These are phyloP conservation scores for Acholoe squamosa DNA, from an alignment of 2,888 invertebrate genomes.

Conservation along the genomic window DNA sequence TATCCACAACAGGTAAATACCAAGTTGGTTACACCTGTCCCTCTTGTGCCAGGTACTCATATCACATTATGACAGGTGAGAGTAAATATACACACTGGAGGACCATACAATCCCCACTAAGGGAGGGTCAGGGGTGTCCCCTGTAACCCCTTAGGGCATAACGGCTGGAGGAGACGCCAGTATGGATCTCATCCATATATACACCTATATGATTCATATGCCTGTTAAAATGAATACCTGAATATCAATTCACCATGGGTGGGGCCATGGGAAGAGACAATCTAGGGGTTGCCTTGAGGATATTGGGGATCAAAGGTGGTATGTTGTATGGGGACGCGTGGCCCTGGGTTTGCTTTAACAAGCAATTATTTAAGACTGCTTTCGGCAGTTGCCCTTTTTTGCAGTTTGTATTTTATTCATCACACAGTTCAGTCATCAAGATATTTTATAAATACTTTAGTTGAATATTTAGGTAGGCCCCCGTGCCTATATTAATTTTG, in stretches of 20 bases:
- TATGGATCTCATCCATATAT: neutral
- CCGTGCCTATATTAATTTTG: too few species aligned
- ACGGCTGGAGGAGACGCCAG: neutral
- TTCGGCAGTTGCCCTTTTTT: too few species aligned
- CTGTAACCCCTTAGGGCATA: neutral
- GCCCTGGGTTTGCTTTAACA: conserved; percentile 18
- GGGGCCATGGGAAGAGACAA: neutral
- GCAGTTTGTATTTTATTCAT: too few species aligned
- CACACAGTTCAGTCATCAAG: too few species aligned
- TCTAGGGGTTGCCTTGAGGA: neutral
- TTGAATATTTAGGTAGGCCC: too few species aligned
- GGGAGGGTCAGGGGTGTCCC: neutral
- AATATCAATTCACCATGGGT: neutral
- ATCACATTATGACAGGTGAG: neutral
- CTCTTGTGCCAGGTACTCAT: neutral
- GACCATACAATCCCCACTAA: neutral
- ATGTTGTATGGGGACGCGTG: neutral
- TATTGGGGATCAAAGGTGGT: neutral
- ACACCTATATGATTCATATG: neutral
- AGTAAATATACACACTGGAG: neutral
- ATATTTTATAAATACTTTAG: too few species aligned
- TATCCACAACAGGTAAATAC: neutral
- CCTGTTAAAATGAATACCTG: conserved; percentile 14
- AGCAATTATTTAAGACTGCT: neutral
- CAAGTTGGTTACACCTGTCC: neutral